Evolutionary conservation across 2,797 vertebrate species (phyloP).

Genomic region (Enteromius radiatus): DNA sequence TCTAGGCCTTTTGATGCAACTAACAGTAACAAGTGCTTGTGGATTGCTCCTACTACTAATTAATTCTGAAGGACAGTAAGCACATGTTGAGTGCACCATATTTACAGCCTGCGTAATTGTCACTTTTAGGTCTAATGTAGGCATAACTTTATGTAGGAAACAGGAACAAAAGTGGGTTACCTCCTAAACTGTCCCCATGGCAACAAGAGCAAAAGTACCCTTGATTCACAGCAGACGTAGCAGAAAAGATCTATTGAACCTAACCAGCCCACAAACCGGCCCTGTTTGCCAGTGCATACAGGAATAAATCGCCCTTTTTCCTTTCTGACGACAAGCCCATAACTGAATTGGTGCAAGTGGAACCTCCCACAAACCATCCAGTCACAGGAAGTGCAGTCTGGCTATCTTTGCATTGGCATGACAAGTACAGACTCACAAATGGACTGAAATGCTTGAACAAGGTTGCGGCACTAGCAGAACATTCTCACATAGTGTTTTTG

Average conservation of each 20-base stretch:
- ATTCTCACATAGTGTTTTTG: background rate
- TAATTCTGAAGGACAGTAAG: slow-evolving; percentile 31
- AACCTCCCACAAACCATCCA: slow-evolving; percentile 24
- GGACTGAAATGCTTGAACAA: background rate
- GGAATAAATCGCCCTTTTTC: slow-evolving; percentile 13
- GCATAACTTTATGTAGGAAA: slow-evolving; percentile 3
- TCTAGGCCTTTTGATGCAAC: background rate
- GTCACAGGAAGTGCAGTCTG: background rate
- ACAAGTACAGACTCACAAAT: background rate
- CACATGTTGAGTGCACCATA: slow-evolving; percentile 18
- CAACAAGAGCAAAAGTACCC: slow-evolving; percentile 58
- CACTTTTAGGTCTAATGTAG: slow-evolving; percentile 18
- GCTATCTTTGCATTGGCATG: background rate
- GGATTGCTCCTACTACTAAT: slow-evolving; percentile 12
- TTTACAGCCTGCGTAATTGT: slow-evolving; percentile 10
- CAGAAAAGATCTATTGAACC: slow-evolving; percentile 59
- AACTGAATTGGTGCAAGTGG: background rate
- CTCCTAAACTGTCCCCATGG: slow-evolving; percentile 58
- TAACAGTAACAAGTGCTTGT: slow-evolving; percentile 1
- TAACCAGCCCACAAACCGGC: slow-evolving; percentile 39
- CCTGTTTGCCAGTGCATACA: slow-evolving; percentile 42
- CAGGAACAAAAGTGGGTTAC: slow-evolving; percentile 38
- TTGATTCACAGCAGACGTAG: slow-evolving; percentile 59
- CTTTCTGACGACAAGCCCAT: background rate
- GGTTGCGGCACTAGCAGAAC: slow-evolving; percentile 5